Conservation (phyloP, 2,888 invertebrate genomes). For the Ceriagrion tenellum region DNA sequence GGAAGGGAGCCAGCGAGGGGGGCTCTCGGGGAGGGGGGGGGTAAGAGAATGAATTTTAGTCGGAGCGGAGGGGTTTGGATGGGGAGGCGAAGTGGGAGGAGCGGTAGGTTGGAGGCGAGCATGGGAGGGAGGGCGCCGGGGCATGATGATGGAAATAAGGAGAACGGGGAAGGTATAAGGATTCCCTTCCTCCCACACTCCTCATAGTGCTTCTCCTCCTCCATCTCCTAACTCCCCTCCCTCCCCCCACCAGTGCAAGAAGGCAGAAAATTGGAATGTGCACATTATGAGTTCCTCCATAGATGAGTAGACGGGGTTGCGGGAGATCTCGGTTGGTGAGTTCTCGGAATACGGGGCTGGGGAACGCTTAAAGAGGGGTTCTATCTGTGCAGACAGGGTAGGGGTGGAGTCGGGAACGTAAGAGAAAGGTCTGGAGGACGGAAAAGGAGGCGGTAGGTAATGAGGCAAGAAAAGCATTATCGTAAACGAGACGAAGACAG, state of each 20-base stretch:
- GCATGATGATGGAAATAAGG: constrained; percentile 12
- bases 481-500: constrained; percentile 24
- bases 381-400: neutral
- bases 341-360: neutral
- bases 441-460: neutral
- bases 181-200: neutral
- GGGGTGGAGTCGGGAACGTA: neutral
- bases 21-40: too few relatives aligned
- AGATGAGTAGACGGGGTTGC: constrained; percentile 47
- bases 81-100: neutral
- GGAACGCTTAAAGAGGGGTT: neutral
- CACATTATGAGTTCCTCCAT: constrained; percentile 63
- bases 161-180: neutral
- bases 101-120: neutral
- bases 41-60: neutral
- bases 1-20: neutral
- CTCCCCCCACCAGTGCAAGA: neutral
- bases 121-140: neutral
- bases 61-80: neutral
- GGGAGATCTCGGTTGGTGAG: constrained; percentile 38
- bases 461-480: constrained; percentile 43
- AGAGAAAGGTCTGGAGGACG: neutral
- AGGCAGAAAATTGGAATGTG: constrained; percentile 66
- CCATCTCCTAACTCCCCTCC: too few relatives aligned
- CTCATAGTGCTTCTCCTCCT: neutral